Evolutionary conservation across 2,888 invertebrate species (phyloP).

Genomic region (Elegia similella): DNA sequence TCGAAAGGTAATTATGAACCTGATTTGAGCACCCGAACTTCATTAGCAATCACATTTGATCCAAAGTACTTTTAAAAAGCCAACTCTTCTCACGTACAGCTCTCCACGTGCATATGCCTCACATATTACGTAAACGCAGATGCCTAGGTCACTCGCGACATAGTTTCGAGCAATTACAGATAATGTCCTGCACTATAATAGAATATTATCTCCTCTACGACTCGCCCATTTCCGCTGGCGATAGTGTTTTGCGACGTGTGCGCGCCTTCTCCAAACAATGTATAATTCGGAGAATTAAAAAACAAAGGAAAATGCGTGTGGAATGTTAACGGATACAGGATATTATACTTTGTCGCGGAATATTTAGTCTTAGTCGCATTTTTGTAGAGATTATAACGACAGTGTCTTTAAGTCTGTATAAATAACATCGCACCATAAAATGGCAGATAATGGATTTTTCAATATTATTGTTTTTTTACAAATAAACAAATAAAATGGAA

Average conservation of each 20-base stretch:
- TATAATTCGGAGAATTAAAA: constrained; percentile 14
- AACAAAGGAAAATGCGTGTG: constrained; percentile 10
- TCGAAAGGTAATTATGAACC: too few relatives aligned
- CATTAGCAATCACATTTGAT: constrained; percentile 1
- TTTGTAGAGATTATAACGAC: background rate
- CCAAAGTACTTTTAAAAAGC: background rate
- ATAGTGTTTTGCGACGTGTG: constrained; percentile 22
- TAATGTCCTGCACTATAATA: constrained; percentile 33
- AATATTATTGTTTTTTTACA: too few relatives aligned
- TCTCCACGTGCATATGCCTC: constrained; percentile 2
- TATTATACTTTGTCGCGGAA: background rate
- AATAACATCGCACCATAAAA: too few relatives aligned
- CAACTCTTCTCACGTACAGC: constrained; percentile 4
- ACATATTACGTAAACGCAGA: constrained; percentile 8
- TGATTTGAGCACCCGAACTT: background rate
- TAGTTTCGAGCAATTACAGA: constrained; percentile 32
- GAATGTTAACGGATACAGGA: constrained; percentile 8
- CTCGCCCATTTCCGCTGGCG: constrained; percentile 51
- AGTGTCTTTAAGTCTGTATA: too few relatives aligned
- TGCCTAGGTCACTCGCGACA: constrained; percentile 27
- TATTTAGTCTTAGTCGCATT: background rate
- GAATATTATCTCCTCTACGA: constrained; percentile 38
- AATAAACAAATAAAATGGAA: too few relatives aligned
- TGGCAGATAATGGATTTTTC: too few relatives aligned
- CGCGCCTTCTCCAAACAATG: constrained; percentile 27